These are phyloP conservation scores for Cotesia typhae DNA, from an alignment of 1,140 invertebrate genomes.

Conservation along the genomic window DNA sequence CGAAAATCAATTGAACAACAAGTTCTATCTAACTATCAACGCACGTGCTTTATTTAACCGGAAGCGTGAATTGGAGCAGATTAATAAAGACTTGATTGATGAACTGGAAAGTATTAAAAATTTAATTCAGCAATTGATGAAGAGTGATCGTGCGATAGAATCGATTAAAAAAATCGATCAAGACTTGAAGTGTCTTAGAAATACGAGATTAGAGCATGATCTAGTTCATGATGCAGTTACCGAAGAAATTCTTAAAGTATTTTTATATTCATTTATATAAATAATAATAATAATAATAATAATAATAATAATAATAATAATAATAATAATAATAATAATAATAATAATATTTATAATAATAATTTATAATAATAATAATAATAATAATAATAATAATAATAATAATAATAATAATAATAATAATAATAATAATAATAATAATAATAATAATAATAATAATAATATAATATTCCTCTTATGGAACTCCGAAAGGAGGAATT, in stretches of 20 bases:
- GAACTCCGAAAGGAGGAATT: no score
- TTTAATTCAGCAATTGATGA: slow-evolving; percentile 70
- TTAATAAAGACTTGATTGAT: slow-evolving; percentile 70
- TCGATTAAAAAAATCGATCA: slow-evolving; percentile 71
- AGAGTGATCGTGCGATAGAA: slow-evolving; percentile 68
- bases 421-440: no score
- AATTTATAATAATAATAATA: no score
- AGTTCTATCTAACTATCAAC: slow-evolving; percentile 68
- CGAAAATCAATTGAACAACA: slow-evolving; percentile 73
- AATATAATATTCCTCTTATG: no score
- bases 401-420: no score
- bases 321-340: background rate
- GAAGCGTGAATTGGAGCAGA: slow-evolving; percentile 73
- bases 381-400: no score
- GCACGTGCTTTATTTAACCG: slow-evolving; percentile 71
- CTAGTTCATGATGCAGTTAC: slow-evolving; percentile 81
- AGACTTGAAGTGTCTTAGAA: slow-evolving; percentile 65
- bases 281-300: background rate
- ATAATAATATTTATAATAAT: no score
- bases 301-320: background rate
- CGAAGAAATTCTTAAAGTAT: slow-evolving; percentile 75
- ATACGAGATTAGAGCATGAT: slow-evolving; percentile 75
- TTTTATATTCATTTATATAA: background rate
- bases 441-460: no score
- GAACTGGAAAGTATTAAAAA: slow-evolving; percentile 72